A percentile compares a stretch with the other conserved stretches of the same genome.
Conservation (phyloP, 64 coral and sea anemone species). For the Pocillopora damicornis region DNA sequence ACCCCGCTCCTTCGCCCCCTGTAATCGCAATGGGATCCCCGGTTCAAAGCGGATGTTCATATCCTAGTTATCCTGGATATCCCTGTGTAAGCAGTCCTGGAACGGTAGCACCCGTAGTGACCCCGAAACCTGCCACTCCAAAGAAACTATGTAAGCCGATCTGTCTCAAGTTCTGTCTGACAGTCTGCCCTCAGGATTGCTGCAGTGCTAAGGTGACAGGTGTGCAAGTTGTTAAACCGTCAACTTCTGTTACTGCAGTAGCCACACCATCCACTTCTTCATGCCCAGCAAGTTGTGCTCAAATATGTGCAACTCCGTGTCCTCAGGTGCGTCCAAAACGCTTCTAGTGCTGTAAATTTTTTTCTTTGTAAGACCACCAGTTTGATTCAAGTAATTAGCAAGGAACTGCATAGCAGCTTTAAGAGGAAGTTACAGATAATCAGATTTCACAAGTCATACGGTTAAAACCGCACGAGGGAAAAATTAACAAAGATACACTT, state of each 20-base stretch:
- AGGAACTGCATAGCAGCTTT: too few relatives aligned
- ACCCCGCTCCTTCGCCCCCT: constrained; percentile 13
- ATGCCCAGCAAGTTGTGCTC: constrained; percentile 5
- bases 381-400: too few relatives aligned
- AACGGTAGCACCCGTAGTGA: background rate
- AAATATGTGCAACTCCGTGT: constrained; percentile 24
- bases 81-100: constrained; percentile 4
- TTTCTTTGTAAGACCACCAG: background rate
- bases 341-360: background rate
- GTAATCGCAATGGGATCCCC: background rate
- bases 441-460: background rate
- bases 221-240: constrained; percentile 28
- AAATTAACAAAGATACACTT: background rate
- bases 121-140: constrained; percentile 13
- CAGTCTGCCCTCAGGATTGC: constrained; percentile 76
- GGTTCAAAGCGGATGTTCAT: background rate
- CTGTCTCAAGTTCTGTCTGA: constrained; percentile 84
- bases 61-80: constrained; percentile 17
- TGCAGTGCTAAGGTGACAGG: constrained; percentile 42
- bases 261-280: background rate
- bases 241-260: background rate
- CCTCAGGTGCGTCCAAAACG: constrained; percentile 20
- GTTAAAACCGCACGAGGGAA: background rate
- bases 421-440: too few relatives aligned
- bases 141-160: constrained; percentile 57